Base-by-base conservation (phyloP, 2,113 vertebrate genomes). In the Asarcornis scutulata region DNA sequence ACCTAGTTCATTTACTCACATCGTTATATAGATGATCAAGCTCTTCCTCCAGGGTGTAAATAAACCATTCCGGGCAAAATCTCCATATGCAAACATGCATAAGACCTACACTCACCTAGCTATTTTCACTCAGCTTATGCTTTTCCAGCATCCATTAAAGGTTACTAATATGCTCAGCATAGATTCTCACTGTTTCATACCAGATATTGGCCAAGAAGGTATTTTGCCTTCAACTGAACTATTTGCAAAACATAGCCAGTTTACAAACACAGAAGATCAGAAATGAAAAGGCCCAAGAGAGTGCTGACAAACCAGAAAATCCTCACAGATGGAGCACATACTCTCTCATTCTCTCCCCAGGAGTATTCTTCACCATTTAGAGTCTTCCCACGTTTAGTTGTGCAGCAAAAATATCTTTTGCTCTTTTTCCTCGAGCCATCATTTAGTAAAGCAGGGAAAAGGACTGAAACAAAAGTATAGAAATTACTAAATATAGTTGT, bases 281-380 rank as follows among this genome's bases (percentile, higher is more conserved):
- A 91, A 88, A 80, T 31, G 55, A 86, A 93, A 76, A 96, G 84
- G 83, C 85, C 59, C 11, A 3, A 42, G 52, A 53, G 34, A 83
- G 46, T 38, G 79, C 83, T 94, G 69, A 52, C 66, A 85, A 91
- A 89, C 68, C 73, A 68, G 90, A 92, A 89, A 94, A 93, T 48
- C 75, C 85, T 92, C 86, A 91, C 90, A 92, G 85, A 95, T 91
- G 84, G 78, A 96, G 81, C n/a, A 77, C 25, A 79, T 72, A 62
- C 60, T 91, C 52, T 83, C 50, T 92, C 52, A 44, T 87, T 91
- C 92, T 79, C 81, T 92, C 74, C 94, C 86, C 73, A 84, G 72
- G 73, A 94, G 62, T 44, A 52, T 63, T 93, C 48, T 89, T 60
- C 0, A 2, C 66, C 79, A 67, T 79, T 96, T 87, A 87, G 78